Conservation (phyloP, 2,888 invertebrate genomes). For the Drepanosiphum platanoidis region DNA sequence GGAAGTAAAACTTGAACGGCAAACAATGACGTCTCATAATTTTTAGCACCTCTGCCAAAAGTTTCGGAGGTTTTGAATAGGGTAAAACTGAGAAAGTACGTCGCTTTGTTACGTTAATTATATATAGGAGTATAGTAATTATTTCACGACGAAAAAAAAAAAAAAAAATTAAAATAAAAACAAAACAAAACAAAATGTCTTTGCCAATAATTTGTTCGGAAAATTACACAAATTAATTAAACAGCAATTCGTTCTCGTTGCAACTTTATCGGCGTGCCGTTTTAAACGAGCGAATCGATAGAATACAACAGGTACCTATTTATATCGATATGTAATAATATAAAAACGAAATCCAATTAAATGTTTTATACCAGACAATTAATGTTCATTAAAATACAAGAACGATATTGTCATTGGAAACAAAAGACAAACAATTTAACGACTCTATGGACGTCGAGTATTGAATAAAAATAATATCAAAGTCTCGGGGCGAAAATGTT, state of each 20-base stretch:
- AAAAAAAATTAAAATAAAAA: not conserved
- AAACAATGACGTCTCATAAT: slow-evolving; percentile 47
- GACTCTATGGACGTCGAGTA: too few species aligned
- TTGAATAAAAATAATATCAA: too few species aligned
- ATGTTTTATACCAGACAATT: too few species aligned
- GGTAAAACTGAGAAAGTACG: not conserved
- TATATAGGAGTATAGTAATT: not conserved
- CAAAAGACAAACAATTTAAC: too few species aligned
- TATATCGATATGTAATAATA: too few species aligned
- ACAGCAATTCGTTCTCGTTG: slow-evolving; percentile 11
- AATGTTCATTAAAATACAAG: too few species aligned
- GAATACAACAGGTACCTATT: too few species aligned
- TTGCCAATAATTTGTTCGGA: slow-evolving; percentile 2
- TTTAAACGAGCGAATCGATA: too few species aligned
- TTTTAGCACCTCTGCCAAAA: slow-evolving; percentile 49
- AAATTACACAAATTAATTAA: slow-evolving; percentile 30
- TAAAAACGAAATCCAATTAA: too few species aligned
- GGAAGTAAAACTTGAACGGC: slow-evolving; percentile 45
- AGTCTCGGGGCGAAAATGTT: too few species aligned
- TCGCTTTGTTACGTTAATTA: slow-evolving; percentile 46
- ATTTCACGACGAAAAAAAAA: not conserved
- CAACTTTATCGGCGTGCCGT: not conserved
- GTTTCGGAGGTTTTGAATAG: slow-evolving; percentile 22
- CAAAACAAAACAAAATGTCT: slow-evolving; percentile 23
- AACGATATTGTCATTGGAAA: too few species aligned